These are phyloP conservation scores for Gymnoscopelus braueri DNA, from an alignment of 2,797 vertebrate species.

Conservation along the genomic window DNA sequence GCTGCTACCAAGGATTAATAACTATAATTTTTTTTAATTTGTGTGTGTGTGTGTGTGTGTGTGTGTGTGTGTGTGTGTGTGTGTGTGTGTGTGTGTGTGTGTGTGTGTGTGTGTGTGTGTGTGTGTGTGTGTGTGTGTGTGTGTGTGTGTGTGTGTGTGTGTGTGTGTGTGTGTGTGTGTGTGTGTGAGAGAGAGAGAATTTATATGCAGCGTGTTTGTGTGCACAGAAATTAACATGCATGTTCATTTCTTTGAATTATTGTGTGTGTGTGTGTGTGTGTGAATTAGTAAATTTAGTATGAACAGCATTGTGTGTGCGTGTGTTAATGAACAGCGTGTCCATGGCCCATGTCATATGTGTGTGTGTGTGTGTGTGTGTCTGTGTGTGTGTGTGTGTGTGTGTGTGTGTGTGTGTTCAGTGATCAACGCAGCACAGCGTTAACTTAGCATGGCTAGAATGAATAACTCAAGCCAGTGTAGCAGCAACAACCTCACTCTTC, in stretches of 20 bases:
- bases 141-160: slow-evolving; percentile 37
- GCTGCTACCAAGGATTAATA: slow-evolving; percentile 43
- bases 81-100: slow-evolving; percentile 8
- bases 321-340: too few species aligned
- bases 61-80: slow-evolving; percentile 3
- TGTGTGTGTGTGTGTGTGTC: slow-evolving; percentile 38
- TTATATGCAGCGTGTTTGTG: too few species aligned
- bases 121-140: slow-evolving; percentile 13
- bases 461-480: slow-evolving; percentile 71
- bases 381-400: slow-evolving; percentile 26
- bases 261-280: not conserved
- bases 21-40: not conserved
- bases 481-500: not conserved
- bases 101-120: slow-evolving; percentile 3
- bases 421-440: slow-evolving; percentile 48
- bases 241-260: too few species aligned
- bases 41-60: slow-evolving; percentile 1
- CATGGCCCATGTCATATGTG: not conserved
- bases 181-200: too few species aligned
- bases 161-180: slow-evolving; percentile 25
- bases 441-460: slow-evolving; percentile 76
- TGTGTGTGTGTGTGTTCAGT: slow-evolving; percentile 57
- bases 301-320: not conserved
- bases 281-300: too few species aligned
- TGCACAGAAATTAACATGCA: too few species aligned